A percentile compares a stretch with the other conserved stretches of the same genome.
These are phyloP conservation scores for Lordiphosa stackelbergi DNA, from an alignment of 1,140 invertebrate species.

Conservation along the genomic window DNA sequence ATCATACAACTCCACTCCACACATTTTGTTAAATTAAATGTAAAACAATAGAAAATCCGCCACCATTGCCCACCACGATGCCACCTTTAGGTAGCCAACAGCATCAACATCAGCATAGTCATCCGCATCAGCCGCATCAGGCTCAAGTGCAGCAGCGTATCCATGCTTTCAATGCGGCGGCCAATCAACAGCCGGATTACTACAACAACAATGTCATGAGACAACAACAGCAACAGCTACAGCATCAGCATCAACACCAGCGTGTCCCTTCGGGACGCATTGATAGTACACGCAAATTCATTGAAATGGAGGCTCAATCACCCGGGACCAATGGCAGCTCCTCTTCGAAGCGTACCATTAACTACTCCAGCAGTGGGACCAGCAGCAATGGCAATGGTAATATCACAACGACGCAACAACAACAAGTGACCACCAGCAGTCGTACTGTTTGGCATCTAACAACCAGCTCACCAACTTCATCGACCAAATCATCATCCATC, in stretches of 20 bases:
- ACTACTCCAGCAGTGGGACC: slow-evolving; percentile 60
- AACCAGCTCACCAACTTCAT: slow-evolving; percentile 62
- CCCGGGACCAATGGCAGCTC: slow-evolving; percentile 26
- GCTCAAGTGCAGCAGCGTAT: slow-evolving; percentile 72
- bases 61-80: slow-evolving; percentile 76
- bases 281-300: slow-evolving; percentile 63
- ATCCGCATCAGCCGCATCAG: slow-evolving; percentile 57
- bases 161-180: slow-evolving; percentile 72
- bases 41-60: slow-evolving; percentile 64
- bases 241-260: slow-evolving; percentile 31
- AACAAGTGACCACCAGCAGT: slow-evolving; percentile 56
- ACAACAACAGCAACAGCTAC: slow-evolving; percentile 29
- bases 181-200: slow-evolving; percentile 39
- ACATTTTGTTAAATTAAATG: background rate
- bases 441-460: slow-evolving; percentile 76
- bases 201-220: slow-evolving; percentile 50
- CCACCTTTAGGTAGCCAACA: slow-evolving; percentile 65
- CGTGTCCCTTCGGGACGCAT: slow-evolving; percentile 53
- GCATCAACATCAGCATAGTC: slow-evolving; percentile 48
- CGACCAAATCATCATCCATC: slow-evolving; percentile 59
- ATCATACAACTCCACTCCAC: slow-evolving; percentile 13
- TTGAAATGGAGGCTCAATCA: slow-evolving; percentile 63
- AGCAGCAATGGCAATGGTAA: slow-evolving; percentile 72
- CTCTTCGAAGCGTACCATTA: slow-evolving; percentile 40
- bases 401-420: slow-evolving; percentile 40